Percentiles rank a stretch among this genome's conserved stretches.
These are phyloP conservation scores for Equus przewalskii DNA, from an alignment of 2,113 vertebrate species.

Conservation along the genomic window DNA sequence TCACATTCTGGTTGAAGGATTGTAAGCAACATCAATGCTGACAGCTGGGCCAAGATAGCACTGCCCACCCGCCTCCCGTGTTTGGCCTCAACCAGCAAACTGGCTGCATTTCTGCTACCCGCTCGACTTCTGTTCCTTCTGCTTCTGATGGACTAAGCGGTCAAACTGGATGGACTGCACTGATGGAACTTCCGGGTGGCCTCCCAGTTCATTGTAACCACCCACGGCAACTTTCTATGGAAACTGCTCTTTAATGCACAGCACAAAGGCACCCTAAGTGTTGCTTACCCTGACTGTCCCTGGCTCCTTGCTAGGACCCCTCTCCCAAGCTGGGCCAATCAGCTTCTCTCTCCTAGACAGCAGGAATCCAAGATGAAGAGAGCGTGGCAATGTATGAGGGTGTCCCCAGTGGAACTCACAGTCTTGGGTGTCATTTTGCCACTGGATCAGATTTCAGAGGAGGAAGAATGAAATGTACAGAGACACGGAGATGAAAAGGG, in stretches of 20 bases:
- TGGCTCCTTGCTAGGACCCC: background rate
- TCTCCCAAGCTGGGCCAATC: background rate
- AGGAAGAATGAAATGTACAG: background rate
- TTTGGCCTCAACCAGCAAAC: background rate
- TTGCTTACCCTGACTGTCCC: background rate
- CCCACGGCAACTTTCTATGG: fast-evolving
- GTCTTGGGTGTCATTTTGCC: background rate
- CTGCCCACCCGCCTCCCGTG: background rate
- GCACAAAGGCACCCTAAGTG: background rate
- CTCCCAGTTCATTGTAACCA: background rate
- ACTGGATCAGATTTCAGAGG: background rate
- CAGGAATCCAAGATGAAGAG: background rate
- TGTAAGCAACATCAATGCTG: background rate
- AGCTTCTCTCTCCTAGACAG: background rate
- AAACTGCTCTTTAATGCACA: background rate
- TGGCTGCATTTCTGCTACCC: background rate
- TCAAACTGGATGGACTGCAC: fast-evolving
- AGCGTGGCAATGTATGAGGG: fast-evolving
- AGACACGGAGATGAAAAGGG: background rate
- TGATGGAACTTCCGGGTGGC: background rate
- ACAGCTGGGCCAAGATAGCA: background rate
- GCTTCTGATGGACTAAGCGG: background rate
- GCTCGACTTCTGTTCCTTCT: background rate
- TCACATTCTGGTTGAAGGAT: constrained; percentile 86
- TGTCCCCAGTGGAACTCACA: fast-evolving